Evolutionary conservation across 2,888 invertebrate genomes (phyloP).

Genomic region (Melolontha melolontha): DNA sequence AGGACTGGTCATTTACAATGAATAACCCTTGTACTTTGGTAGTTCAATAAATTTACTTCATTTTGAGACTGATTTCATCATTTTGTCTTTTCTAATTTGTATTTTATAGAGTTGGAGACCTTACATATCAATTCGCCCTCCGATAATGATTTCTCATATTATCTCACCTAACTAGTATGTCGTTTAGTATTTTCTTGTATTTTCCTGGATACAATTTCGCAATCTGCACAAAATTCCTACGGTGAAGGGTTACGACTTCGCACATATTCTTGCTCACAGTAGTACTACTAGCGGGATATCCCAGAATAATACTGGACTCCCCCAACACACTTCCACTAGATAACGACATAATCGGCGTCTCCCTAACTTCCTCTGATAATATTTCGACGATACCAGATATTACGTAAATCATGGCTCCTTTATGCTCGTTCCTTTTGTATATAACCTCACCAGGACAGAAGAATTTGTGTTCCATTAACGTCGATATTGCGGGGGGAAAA

Average conservation of each 20-base stretch:
- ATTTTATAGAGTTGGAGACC: too few relatives aligned
- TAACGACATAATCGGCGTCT: constrained; percentile 52
- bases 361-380: constrained; percentile 52
- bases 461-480: constrained; percentile 47
- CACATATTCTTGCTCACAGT: constrained; percentile 50
- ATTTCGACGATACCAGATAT: constrained; percentile 51
- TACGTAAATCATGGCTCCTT: constrained; percentile 51
- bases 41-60: too few relatives aligned
- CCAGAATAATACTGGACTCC: constrained; percentile 46
- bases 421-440: constrained; percentile 44
- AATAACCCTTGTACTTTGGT: too few relatives aligned
- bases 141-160: too few relatives aligned
- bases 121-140: too few relatives aligned
- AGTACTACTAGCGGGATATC: constrained; percentile 47
- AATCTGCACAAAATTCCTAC: constrained; percentile 46
- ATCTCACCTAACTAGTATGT: constrained; percentile 11
- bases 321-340: constrained; percentile 52
- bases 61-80: too few relatives aligned
- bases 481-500: constrained; percentile 46
- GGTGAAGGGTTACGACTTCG: constrained; percentile 48
- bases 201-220: constrained; percentile 46
- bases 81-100: too few relatives aligned
- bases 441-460: constrained; percentile 50
- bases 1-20: too few relatives aligned
- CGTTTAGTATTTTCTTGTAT: constrained; percentile 31